phyloP scores from a whole-genome alignment of 2,113 vertebrate species.

The Nettapus auritus region DNA sequence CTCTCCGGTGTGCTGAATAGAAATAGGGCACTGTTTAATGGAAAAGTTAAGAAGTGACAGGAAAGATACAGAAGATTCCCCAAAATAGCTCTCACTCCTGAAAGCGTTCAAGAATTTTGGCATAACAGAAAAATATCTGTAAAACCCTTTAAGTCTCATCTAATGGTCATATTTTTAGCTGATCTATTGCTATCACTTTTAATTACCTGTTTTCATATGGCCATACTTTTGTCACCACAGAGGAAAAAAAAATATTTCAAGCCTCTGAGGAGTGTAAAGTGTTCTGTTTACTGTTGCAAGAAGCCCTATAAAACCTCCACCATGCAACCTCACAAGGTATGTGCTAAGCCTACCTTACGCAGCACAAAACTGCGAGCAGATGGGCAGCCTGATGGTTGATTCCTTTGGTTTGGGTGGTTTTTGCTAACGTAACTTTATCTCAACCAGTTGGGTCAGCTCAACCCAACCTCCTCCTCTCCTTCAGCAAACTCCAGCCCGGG shows the following conservation, averaged over 20 bases:
- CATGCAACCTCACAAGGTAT: neutral
- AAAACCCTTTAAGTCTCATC: neutral
- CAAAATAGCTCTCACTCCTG: neutral
- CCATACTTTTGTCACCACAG: neutral
- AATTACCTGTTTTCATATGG: fast-evolving
- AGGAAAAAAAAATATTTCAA: neutral
- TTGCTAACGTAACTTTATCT: neutral
- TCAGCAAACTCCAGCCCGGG: too few species aligned
- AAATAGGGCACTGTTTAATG: conserved; percentile 24
- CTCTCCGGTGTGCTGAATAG: neutral
- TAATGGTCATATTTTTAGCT: neutral
- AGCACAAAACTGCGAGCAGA: fast-evolving
- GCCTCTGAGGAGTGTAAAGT: neutral
- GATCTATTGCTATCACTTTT: neutral
- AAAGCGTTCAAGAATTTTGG: neutral
- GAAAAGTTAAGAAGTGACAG: neutral
- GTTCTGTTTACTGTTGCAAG: neutral
- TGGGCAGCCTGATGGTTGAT: neutral
- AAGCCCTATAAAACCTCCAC: neutral
- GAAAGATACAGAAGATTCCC: neutral
- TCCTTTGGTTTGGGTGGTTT: neutral
- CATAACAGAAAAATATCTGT: neutral
- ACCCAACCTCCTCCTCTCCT: neutral
- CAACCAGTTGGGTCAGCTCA: neutral
- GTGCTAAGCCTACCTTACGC: neutral